Evolutionary conservation across 2,113 vertebrate genomes (phyloP), one percentile per base, ranked within the genome.

Genomic region (Ammodytes marinus): DNA sequence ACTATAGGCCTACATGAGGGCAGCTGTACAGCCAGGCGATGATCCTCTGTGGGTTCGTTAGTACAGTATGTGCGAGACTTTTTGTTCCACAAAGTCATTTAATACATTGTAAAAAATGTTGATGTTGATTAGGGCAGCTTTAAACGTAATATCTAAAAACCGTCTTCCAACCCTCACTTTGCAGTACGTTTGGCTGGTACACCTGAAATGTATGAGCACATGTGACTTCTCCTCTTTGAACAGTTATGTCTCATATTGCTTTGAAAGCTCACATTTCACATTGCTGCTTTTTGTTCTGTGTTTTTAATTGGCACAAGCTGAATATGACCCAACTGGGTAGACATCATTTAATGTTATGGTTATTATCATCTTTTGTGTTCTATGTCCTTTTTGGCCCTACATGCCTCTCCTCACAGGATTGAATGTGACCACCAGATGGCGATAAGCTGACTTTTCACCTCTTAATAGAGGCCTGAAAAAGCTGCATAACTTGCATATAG

Each of bases 401-500:
- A 60, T n/a, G 2, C 9, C 10, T 74, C 11, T 12, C 65, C 19
- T 7, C 7, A 46, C n/a, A 39, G 50, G 64, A 6, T 4, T 53
- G 6, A 53, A 74, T 69, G 37, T 59, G 55, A 59, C 89, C 86
- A 88, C 74, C 80, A 90, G 78, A 58, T 80, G 78, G 85, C 46
- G 39, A 13, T 59, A 47, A 39, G 43, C 50, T 53, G 49, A 83
- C 45, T 49, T 17, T 55, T 13, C 43, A 5, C 55, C 9, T 15
- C 43, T 5, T 17, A 14, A 45, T 8, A 49, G n/a, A 37, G 7
- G n/a, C 4, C 37, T 42, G 6, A 43, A 9, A 64, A 49, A 35
- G 13, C 4, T 39, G 9, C 7, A 40, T 13, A 42, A 14, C 4
- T 59, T 50, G 1, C n/a, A 27, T 27, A 27, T 27, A 27, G 27